Conservation (phyloP, 2,797 vertebrate species). For the Chaetodon trifasciatus region DNA sequence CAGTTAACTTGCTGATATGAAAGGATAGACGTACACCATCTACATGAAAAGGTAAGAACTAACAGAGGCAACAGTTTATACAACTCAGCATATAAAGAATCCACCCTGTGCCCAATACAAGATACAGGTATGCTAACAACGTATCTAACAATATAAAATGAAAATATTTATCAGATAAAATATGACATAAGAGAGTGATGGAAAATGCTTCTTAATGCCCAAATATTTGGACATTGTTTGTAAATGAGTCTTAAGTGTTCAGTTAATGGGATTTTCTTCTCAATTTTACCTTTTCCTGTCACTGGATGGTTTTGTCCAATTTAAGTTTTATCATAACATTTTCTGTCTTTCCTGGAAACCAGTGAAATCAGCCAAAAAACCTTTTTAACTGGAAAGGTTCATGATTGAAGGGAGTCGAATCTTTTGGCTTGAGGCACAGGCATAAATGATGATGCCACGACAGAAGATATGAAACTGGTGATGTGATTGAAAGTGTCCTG, state of each 20-base stretch:
- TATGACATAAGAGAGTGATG: not conserved
- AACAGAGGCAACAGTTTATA: not conserved
- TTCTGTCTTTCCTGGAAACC: not conserved
- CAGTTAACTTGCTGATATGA: not conserved
- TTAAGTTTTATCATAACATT: not conserved
- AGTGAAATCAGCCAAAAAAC: too few species aligned
- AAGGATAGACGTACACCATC: not conserved
- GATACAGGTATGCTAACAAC: not conserved
- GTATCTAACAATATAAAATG: not conserved
- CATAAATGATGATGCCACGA: not conserved
- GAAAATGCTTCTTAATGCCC: not conserved
- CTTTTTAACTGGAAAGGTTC: not conserved
- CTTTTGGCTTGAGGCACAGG: not conserved
- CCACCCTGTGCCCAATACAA: not conserved
- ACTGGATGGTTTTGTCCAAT: not conserved
- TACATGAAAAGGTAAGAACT: not conserved
- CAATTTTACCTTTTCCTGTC: not conserved
- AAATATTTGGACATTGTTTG: not conserved
- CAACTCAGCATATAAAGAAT: not conserved
- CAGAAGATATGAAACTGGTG: not conserved
- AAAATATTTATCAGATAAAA: not conserved
- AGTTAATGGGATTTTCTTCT: not conserved
- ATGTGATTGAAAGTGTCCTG: not conserved
- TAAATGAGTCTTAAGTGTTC: not conserved
- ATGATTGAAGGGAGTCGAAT: not conserved